These are phyloP conservation scores for Melanaphis sacchari DNA, from an alignment of 1,140 invertebrate species.

Conservation along the genomic window DNA sequence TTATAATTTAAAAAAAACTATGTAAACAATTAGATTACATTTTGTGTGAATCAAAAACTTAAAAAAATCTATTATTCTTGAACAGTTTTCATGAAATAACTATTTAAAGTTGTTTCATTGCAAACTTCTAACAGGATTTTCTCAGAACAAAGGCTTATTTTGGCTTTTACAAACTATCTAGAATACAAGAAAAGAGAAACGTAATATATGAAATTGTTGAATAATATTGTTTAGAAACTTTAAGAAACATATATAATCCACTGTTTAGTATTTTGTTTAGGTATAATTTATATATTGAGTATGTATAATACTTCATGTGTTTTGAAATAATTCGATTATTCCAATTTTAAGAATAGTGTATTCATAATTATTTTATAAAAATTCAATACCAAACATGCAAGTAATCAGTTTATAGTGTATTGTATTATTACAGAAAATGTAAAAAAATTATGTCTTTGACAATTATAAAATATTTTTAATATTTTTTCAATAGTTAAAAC, in stretches of 20 bases:
- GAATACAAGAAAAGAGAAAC: not conserved
- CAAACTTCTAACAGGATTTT: conserved; percentile 37
- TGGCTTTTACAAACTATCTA: not conserved
- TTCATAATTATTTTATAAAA: not conserved
- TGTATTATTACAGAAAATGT: not conserved
- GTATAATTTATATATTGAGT: not conserved
- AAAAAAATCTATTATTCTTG: conserved; percentile 28
- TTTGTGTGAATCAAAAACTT: not conserved
- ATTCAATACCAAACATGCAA: not conserved
- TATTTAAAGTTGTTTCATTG: conserved; percentile 30
- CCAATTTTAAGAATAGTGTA: not conserved
- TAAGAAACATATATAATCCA: conserved; percentile 13
- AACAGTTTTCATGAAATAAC: conserved; percentile 9
- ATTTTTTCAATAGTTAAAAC: not conserved
- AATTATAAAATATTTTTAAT: too few species aligned
- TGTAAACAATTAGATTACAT: not conserved
- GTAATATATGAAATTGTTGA: not conserved
- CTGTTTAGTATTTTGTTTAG: not conserved
- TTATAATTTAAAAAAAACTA: not conserved
- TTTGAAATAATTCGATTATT: not conserved
- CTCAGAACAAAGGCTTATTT: conserved; percentile 5
- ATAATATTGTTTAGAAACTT: not conserved
- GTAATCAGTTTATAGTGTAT: not conserved
- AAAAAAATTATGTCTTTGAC: not conserved
- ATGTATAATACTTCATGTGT: not conserved